Conservation (phyloP, 2,888 invertebrate species). For the Aphrophora alni region DNA sequence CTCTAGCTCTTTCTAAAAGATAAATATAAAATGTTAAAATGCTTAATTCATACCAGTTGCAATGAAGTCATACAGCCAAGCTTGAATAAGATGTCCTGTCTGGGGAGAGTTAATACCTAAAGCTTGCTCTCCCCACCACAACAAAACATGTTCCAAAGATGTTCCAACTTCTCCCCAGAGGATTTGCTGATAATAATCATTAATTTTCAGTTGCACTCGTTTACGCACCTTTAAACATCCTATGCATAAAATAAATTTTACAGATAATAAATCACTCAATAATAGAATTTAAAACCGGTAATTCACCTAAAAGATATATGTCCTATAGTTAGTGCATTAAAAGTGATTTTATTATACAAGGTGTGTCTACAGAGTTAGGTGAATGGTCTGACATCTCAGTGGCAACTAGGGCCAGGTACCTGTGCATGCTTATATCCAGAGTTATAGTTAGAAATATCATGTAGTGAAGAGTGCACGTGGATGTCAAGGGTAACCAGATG, state of each 20-base stretch:
- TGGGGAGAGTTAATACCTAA: slow-evolving; percentile 46
- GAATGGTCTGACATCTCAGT: too few species aligned
- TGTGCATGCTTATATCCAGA: too few species aligned
- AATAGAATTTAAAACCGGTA: neutral
- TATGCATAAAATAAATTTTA: slow-evolving; percentile 52
- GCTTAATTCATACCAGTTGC: slow-evolving; percentile 40
- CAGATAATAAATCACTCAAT: neutral
- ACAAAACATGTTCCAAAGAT: slow-evolving; percentile 78
- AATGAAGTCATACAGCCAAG: slow-evolving; percentile 48
- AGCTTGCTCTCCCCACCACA: slow-evolving; percentile 82
- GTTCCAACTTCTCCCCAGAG: slow-evolving; percentile 84
- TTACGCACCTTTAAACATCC: slow-evolving; percentile 66
- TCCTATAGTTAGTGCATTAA: too few species aligned
- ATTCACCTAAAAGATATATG: slow-evolving; percentile 47
- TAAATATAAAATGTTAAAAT: too few species aligned
- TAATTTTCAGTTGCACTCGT: slow-evolving; percentile 67
- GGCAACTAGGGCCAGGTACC: too few species aligned
- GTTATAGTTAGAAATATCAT: too few species aligned
- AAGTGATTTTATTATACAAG: too few species aligned
- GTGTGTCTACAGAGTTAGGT: too few species aligned
- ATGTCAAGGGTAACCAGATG: too few species aligned
- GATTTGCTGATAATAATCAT: slow-evolving; percentile 74
- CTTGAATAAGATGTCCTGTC: slow-evolving; percentile 47
- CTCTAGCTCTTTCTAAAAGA: too few species aligned
- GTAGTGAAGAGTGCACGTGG: too few species aligned